Base-by-base conservation (phyloP, 2,797 vertebrate species). In the Gobionotothen gibberifrons region DNA sequence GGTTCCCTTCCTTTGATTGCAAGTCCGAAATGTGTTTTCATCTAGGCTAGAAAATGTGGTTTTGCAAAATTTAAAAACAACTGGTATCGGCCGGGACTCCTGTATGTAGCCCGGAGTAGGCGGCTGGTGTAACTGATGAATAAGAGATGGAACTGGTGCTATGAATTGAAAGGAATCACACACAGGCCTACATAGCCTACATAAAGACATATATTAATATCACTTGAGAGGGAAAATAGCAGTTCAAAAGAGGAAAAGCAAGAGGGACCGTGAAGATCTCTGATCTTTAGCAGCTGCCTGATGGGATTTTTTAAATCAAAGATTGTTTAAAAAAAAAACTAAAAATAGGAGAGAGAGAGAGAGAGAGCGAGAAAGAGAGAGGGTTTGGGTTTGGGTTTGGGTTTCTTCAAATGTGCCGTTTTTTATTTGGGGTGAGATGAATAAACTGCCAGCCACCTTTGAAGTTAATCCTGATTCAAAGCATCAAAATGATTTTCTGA, bases 401-500 rank as follows among this genome's bases (percentile, higher is more conserved):
- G 40, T 51, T 74, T 22, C 22, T 77, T 79, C 60, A 68, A 54
- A 79, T 75, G 0, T 73, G 29, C 8, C 16, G 5, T 22, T 66
- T 77, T 69, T 65, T 56, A 61, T 76, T 71, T 75, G 49, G 66
- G 49, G 2, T 21, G 59, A 77, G 52, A 79, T 78, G 47, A 85
- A 89, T 69, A 62, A 83, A 76, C 61, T 61, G 61, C 21, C 42
- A 59, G 43, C n/a, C 6, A 79, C 60, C 69, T 83, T 71, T 89
- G 56, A 90, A 72, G 74, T 79, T 58, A 74, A 87, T 85, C 55
- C 79, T 73, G 55, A 86, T 69, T 67, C 19, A 67, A 60, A 57
- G 74, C 80, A 86, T 90, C 79, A 87, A 73, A 81, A 84, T 76
- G 60, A 79, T 83, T 87, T 72, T 54, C 51, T 72, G 78, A 84